Percentiles rank a stretch among this genome's conserved stretches.
phyloP scores from a whole-genome alignment of 2,888 invertebrate species.

The Pinctada fucata region DNA sequence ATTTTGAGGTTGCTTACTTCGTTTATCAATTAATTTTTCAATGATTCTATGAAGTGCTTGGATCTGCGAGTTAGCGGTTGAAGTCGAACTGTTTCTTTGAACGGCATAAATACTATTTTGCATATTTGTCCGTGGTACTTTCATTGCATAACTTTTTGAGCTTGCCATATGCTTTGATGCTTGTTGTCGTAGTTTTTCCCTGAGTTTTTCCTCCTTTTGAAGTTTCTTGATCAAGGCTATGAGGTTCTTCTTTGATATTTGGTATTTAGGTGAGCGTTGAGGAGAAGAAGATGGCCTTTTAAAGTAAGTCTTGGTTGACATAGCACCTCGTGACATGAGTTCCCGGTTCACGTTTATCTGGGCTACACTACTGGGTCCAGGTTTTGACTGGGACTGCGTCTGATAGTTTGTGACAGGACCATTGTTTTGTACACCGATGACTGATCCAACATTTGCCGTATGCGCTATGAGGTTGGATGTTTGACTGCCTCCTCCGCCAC shows the following conservation, averaged over 20 bases:
- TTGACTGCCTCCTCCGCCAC: background rate
- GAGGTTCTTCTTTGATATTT: background rate
- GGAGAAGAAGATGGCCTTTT: background rate
- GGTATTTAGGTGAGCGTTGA: background rate
- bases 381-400: background rate
- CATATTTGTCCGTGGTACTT: background rate
- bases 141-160: background rate
- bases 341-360: background rate
- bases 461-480: conserved; percentile 8
- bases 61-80: background rate
- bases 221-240: background rate
- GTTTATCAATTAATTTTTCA: background rate
- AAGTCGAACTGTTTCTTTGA: background rate
- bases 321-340: background rate
- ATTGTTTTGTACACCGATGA: conserved; percentile 22
- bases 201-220: background rate
- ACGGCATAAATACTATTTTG: background rate
- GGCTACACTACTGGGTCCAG: background rate
- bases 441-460: conserved; percentile 21
- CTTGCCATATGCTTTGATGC: background rate
- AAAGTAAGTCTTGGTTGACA: no score
- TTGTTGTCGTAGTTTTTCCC: background rate
- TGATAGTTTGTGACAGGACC: conserved; percentile 15
- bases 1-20: background rate
- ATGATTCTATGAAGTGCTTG: background rate